A percentile compares a stretch with the other conserved stretches of the same genome.
These are phyloP conservation scores for Gracilinanus agilis DNA, from an alignment of 2,113 vertebrate species.

Conservation along the genomic window DNA sequence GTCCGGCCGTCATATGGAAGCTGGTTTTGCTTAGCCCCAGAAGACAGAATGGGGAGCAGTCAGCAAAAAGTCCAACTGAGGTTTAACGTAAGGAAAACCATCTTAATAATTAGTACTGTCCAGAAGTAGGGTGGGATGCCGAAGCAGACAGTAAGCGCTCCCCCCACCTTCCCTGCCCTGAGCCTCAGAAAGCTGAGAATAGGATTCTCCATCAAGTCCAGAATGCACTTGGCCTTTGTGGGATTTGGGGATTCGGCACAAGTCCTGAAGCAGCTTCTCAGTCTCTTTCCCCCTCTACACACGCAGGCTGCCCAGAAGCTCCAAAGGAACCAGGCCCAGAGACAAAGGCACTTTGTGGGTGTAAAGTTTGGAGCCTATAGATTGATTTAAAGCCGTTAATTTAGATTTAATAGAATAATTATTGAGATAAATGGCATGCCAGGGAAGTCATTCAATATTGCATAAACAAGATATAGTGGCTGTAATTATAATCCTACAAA, in stretches of 20 bases:
- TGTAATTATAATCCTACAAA: conserved; percentile 65
- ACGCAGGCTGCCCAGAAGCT: not conserved
- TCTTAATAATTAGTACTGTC: not conserved
- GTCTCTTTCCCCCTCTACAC: conserved; percentile 2
- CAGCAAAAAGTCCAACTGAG: too few species aligned
- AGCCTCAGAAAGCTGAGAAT: too few species aligned
- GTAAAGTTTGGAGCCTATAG: conserved; percentile 36
- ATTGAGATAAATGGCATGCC: conserved; percentile 71
- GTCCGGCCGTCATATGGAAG: not conserved
- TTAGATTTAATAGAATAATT: conserved; percentile 65
- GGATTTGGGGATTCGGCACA: not conserved
- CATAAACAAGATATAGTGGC: conserved; percentile 67
- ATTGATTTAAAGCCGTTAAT: conserved; percentile 57
- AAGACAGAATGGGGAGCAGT: not conserved
- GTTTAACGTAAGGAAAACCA: not conserved
- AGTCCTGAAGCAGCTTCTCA: not conserved
- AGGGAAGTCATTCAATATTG: conserved; percentile 67
- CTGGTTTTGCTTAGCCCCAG: not conserved
- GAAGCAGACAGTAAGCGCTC: not conserved
- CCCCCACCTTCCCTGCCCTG: too few species aligned
- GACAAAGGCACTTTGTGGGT: not conserved
- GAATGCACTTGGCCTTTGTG: not conserved
- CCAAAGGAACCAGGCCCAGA: conserved; percentile 20
- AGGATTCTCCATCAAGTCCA: not conserved
- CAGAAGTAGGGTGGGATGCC: not conserved